These are phyloP conservation scores for Heliconius cydno DNA, from an alignment of 2,888 invertebrate genomes.

Conservation along the genomic window DNA sequence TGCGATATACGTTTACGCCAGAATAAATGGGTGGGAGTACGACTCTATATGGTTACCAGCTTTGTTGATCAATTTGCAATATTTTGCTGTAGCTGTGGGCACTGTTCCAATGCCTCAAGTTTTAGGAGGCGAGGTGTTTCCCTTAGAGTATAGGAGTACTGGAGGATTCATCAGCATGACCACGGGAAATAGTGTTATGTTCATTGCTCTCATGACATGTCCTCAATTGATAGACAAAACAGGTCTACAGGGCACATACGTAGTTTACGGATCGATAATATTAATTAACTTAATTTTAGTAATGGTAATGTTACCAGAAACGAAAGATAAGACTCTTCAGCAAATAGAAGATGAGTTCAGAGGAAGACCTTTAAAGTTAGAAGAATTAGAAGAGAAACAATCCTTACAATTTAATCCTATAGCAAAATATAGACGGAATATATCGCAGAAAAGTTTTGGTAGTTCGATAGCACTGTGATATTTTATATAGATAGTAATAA, in stretches of 20 bases:
- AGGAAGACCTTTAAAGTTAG: conserved; percentile 58
- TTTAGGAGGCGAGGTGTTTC: conserved; percentile 87
- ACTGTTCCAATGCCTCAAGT: conserved; percentile 86
- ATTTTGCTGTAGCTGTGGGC: conserved; percentile 82
- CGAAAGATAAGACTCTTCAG: conserved; percentile 85
- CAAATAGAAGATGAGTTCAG: conserved; percentile 85
- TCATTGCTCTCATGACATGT: conserved; percentile 85
- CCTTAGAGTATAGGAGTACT: conserved; percentile 82
- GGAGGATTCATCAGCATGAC: conserved; percentile 85
- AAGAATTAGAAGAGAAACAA: conserved; percentile 59
- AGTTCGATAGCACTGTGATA: conserved; percentile 33
- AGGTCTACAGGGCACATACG: conserved; percentile 83
- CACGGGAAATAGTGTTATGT: conserved; percentile 82
- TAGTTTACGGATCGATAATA: conserved; percentile 80
- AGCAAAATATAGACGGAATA: conserved; percentile 57
- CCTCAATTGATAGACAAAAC: conserved; percentile 76
- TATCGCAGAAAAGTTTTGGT: conserved; percentile 59
- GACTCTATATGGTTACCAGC: conserved; percentile 74
- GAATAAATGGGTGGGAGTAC: conserved; percentile 55
- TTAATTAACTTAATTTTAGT: conserved; percentile 80
- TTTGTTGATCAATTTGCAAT: conserved; percentile 79
- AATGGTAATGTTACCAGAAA: conserved; percentile 85
- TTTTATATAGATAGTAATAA: neutral
- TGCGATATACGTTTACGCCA: conserved; percentile 69
- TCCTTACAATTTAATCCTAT: conserved; percentile 60